Conservation (phyloP, 2,113 vertebrate genomes). For the Prionailurus bengalensis region DNA sequence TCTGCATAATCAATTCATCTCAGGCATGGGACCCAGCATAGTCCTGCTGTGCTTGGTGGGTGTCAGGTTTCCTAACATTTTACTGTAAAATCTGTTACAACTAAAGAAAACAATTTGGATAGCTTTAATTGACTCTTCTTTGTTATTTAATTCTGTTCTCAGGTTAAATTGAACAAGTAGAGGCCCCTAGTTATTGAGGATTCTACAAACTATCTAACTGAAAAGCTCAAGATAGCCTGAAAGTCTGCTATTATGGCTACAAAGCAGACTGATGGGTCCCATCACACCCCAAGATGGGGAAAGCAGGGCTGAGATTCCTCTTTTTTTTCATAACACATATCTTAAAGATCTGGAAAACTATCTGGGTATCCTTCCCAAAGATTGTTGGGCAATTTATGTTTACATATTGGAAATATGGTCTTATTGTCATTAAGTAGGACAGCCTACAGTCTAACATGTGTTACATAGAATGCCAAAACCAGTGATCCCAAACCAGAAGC, state of each 20-base stretch:
- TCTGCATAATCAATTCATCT: not conserved
- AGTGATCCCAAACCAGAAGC: not conserved
- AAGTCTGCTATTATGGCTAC: not conserved
- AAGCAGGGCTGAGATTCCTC: no score
- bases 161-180: not conserved
- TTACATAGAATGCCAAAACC: not conserved
- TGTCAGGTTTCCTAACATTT: not conserved
- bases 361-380: not conserved
- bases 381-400: not conserved
- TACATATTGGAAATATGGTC: not conserved
- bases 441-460: not conserved
- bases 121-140: not conserved
- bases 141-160: not conserved
- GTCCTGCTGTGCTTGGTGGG: not conserved
- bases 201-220: not conserved
- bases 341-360: not conserved
- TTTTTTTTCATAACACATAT: not conserved
- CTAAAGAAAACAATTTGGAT: not conserved
- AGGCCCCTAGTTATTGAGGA: not conserved
- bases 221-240: not conserved
- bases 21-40: not conserved
- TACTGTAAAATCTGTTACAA: not conserved
- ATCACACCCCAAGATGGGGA: not conserved
- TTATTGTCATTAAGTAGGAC: not conserved
- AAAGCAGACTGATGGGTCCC: not conserved